Evolutionary conservation across 1,140 invertebrate species (phyloP).

Genomic region (Macrosteles quadrilineatus): DNA sequence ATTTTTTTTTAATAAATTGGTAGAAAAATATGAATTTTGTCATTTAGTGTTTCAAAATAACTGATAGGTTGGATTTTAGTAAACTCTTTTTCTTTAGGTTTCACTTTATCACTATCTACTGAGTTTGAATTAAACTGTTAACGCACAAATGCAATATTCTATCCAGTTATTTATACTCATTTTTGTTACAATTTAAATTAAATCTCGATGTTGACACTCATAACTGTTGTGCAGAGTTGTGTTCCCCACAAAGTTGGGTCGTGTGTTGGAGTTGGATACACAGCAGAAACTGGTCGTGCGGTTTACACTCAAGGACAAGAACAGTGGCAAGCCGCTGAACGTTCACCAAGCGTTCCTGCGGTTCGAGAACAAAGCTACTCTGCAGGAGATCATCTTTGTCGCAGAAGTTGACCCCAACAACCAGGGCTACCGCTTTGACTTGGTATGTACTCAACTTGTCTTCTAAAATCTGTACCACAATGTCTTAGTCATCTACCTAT

Average conservation of each 20-base stretch:
- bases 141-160: no score
- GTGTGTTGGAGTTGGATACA: constrained; percentile 76
- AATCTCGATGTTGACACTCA: background rate
- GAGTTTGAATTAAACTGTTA: no score
- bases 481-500: no score
- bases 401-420: constrained; percentile 79
- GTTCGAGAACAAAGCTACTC: constrained; percentile 63
- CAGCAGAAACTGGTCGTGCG: constrained; percentile 87
- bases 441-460: constrained; percentile 57
- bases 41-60: no score
- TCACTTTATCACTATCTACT: no score
- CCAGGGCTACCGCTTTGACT: constrained; percentile 87
- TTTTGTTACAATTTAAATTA: background rate
- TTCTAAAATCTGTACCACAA: no score
- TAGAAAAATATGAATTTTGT: no score
- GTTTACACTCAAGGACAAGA: constrained; percentile 76
- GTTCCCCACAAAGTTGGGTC: constrained; percentile 69
- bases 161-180: no score
- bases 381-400: constrained; percentile 89
- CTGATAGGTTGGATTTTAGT: no score
- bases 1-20: no score
- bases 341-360: constrained; percentile 94
- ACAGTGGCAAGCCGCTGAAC: constrained; percentile 64
- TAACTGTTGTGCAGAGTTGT: constrained; percentile 56
- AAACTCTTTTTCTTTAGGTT: no score